Evolutionary conservation across 2,888 invertebrate genomes (phyloP).

Genomic region (Syrphus vitripennis): DNA sequence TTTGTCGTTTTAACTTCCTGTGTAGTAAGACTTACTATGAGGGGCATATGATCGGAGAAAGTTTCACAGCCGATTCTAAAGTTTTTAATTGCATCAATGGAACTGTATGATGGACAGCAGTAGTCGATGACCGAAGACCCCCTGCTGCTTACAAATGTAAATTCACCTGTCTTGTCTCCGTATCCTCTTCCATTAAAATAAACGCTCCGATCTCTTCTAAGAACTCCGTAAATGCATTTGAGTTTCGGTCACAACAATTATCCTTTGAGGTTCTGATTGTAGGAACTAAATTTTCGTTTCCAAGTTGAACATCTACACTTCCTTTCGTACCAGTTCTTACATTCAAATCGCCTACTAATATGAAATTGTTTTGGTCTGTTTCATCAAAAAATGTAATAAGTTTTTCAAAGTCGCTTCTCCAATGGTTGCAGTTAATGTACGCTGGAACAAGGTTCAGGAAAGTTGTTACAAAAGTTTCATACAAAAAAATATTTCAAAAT

Average conservation of each 20-base stretch:
- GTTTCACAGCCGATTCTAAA: too few species aligned
- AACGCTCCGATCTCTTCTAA: background rate
- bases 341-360: background rate
- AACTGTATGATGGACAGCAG: background rate
- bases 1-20: background rate
- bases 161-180: background rate
- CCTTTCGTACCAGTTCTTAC: background rate
- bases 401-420: background rate
- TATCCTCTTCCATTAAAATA: background rate
- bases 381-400: background rate
- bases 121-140: background rate
- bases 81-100: background rate
- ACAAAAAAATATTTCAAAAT: too few species aligned
- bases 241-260: background rate
- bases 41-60: constrained; percentile 4
- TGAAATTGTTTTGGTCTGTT: background rate
- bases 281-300: too few species aligned
- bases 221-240: background rate
- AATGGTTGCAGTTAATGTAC: background rate
- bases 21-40: background rate
- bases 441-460: background rate
- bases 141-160: too few species aligned
- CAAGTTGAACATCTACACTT: too few species aligned
- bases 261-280: too few species aligned
- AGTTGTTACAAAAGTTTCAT: too few species aligned